Evolutionary conservation across 2,888 invertebrate species (phyloP).

Genomic region (Eupelmus urozonus): DNA sequence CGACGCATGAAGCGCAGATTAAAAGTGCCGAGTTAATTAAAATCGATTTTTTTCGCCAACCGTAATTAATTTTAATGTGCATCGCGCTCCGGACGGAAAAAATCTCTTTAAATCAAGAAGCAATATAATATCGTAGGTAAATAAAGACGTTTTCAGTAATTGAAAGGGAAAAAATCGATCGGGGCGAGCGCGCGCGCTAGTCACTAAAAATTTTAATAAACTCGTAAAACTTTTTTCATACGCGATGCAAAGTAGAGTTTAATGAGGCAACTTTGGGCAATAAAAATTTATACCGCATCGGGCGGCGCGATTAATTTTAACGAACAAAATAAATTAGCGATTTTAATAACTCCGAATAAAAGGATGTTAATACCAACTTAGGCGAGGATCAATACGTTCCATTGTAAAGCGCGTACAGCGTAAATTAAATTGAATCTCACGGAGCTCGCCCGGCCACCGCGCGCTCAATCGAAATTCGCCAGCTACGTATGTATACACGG

Average conservation of each 20-base stretch:
- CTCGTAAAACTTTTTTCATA: constrained; percentile 2
- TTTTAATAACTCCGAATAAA: no score
- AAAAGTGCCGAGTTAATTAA: constrained; percentile 15
- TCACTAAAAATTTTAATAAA: neutral
- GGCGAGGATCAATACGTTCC: no score
- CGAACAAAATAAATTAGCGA: no score
- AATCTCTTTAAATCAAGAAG: neutral
- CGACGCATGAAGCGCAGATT: neutral
- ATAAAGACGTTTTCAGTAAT: no score
- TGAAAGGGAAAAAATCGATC: neutral
- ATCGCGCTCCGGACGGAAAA: neutral
- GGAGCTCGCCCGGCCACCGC: no score
- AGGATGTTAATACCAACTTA: no score
- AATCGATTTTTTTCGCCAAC: constrained; percentile 5
- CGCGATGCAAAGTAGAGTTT: no score
- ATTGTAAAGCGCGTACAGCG: no score
- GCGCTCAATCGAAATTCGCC: neutral
- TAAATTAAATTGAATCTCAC: no score
- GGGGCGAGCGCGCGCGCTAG: neutral
- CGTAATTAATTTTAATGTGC: neutral
- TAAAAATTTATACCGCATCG: no score
- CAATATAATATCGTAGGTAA: neutral
- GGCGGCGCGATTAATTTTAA: no score
- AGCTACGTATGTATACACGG: neutral
- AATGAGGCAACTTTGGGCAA: no score